Evolutionary conservation across 2,797 vertebrate species (phyloP).

Genomic region (Argya squamiceps): DNA sequence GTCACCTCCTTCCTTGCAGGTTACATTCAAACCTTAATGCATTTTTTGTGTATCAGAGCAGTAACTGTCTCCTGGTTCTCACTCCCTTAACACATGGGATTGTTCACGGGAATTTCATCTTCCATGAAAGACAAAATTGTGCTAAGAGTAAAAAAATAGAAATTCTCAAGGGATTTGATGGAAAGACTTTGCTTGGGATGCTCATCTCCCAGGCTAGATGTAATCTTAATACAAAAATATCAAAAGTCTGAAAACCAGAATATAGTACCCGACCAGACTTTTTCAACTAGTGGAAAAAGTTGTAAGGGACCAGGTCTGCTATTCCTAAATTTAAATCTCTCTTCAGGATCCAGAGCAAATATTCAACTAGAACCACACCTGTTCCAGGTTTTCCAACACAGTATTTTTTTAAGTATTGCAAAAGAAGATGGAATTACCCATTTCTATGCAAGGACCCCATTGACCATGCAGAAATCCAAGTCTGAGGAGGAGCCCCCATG

Average conservation of each 20-base stretch:
- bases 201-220: not conserved
- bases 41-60: conserved; percentile 43
- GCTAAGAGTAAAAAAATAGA: not conserved
- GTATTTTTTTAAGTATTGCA: not conserved
- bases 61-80: not conserved
- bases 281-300: not conserved
- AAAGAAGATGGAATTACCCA: too few relatives aligned
- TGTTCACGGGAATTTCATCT: not conserved
- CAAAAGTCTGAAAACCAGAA: not conserved
- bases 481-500: not conserved
- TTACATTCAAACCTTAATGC: conserved; percentile 17
- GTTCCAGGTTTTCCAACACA: not conserved
- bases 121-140: not conserved
- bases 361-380: not conserved
- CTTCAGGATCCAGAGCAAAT: not conserved
- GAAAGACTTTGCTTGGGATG: not conserved
- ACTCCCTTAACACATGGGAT: not conserved
- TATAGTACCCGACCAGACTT: not conserved
- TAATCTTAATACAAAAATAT: accelerated
- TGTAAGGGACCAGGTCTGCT: not conserved
- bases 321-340: not conserved
- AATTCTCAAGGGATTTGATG: not conserved
- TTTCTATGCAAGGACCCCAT: not conserved
- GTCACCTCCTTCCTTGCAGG: conserved; percentile 19
- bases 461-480: not conserved